Evolutionary conservation across 2,797 vertebrate species (phyloP), one percentile per base, ranked within the genome.

Genomic region (Enteromius treurensis): DNA sequence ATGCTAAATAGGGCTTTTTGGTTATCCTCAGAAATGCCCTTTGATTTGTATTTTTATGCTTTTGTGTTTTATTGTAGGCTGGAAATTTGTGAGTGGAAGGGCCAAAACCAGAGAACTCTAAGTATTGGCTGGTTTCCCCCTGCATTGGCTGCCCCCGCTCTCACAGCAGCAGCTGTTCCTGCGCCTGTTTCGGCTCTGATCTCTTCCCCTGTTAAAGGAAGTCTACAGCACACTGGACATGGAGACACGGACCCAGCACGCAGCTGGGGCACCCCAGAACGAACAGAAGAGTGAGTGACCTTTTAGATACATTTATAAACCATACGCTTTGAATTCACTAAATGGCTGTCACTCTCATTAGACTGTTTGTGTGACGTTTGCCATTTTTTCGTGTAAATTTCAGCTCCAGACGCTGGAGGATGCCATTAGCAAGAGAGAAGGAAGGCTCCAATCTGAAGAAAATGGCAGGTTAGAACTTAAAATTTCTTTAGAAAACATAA

Each of bases 51-150:
- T 42, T 26, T 23, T 53, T 69, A 17, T 81, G 26, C 8, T 74
- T 29, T 73, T 32, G 0, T 45, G 15, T 51, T 49, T 14, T 69
- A 78, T 82, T 65, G n/a, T 90, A 98, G 96, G 23, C 84, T 95
- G 3, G 95, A 96, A 81, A 76, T 94, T n/a, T 79, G 85, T 29
- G 95, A 95, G 86, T 98, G 97, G 96, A 94, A 91, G 34, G 97
- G 96, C 0, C 97, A 98, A 91, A 97, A 97, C 78, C 94, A 95
- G 70, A 94, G 94, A 75, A 96, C 96, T 0, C 87, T 96, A 80
- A 73, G 77, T 9, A 88, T 95, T 3, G 96, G 96, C 81, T 93
- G 88, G 92, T 98, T 97, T 88, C 95, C 96, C 0, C 90, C 94
- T 0, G 90, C 90, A 0, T 79, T 95, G 7, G 89, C 89, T 0